These are phyloP conservation scores for Chalcosyrphus nemorum DNA, from an alignment of 2,888 invertebrate genomes.

Conservation along the genomic window DNA sequence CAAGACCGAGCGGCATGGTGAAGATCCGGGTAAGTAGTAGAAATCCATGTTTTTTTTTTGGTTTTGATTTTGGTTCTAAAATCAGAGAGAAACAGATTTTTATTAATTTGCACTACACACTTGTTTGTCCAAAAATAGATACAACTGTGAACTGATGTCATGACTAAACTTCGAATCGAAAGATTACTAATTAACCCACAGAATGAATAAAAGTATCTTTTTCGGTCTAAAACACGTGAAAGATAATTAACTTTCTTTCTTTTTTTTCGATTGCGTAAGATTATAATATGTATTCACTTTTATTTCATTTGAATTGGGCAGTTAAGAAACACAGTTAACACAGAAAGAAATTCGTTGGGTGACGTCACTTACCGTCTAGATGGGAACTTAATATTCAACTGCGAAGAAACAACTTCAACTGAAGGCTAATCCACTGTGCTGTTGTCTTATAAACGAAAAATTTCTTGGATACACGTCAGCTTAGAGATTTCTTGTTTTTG, in stretches of 20 bases:
- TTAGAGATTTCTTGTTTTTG: not conserved
- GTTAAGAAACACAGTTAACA: slow-evolving; percentile 5
- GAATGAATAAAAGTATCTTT: not conserved
- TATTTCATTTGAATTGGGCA: not conserved
- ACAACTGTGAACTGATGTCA: slow-evolving; percentile 21
- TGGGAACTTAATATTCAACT: slow-evolving; percentile 31
- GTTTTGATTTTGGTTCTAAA: not conserved
- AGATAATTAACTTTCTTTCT: too few species aligned
- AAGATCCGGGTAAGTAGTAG: too few species aligned
- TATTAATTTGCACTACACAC: not conserved
- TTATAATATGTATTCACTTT: slow-evolving; percentile 11
- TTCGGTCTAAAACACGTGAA: not conserved
- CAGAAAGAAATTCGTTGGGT: not conserved
- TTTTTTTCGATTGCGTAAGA: not conserved
- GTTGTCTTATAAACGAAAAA: slow-evolving; percentile 64
- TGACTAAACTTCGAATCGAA: not conserved
- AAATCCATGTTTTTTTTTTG: too few species aligned
- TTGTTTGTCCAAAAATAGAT: slow-evolving; percentile 34
- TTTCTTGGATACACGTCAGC: not conserved
- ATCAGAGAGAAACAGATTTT: slow-evolving; percentile 1
- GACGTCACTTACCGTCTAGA: slow-evolving; percentile 44
- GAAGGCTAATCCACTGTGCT: slow-evolving; percentile 6
- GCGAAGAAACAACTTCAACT: slow-evolving; percentile 64
- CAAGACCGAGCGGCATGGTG: too few species aligned
- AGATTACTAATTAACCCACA: not conserved